Evolutionary conservation across 2,113 vertebrate genomes (phyloP).

Genomic region (Caloenas nicobarica): DNA sequence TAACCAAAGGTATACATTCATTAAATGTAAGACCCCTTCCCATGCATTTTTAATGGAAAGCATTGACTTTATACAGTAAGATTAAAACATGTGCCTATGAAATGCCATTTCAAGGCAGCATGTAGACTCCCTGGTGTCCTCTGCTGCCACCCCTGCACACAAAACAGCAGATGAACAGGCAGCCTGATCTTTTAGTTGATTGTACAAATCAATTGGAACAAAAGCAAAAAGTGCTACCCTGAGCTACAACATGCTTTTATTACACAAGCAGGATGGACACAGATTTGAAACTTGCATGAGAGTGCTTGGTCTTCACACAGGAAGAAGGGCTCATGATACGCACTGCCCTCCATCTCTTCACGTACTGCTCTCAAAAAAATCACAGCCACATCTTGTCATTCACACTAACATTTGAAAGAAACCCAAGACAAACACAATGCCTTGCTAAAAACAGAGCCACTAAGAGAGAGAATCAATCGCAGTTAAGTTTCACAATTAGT

Average conservation of each 20-base stretch:
- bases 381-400: background rate
- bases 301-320: background rate
- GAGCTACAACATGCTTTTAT: background rate
- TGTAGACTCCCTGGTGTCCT: accelerated
- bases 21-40: background rate
- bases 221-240: background rate
- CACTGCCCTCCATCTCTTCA: background rate
- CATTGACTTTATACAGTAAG: background rate
- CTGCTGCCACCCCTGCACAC: background rate
- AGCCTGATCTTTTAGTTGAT: background rate
- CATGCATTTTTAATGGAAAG: background rate
- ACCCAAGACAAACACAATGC: background rate
- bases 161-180: background rate
- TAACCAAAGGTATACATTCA: background rate
- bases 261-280: background rate
- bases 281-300: background rate
- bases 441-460: background rate
- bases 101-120: background rate
- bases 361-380: background rate
- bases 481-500: background rate
- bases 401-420: background rate
- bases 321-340: accelerated
- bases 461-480: background rate
- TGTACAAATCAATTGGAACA: background rate
- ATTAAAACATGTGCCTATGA: background rate